Evolutionary conservation across 2,797 vertebrate species (phyloP).

Genomic region (Dermochelys coriacea): DNA sequence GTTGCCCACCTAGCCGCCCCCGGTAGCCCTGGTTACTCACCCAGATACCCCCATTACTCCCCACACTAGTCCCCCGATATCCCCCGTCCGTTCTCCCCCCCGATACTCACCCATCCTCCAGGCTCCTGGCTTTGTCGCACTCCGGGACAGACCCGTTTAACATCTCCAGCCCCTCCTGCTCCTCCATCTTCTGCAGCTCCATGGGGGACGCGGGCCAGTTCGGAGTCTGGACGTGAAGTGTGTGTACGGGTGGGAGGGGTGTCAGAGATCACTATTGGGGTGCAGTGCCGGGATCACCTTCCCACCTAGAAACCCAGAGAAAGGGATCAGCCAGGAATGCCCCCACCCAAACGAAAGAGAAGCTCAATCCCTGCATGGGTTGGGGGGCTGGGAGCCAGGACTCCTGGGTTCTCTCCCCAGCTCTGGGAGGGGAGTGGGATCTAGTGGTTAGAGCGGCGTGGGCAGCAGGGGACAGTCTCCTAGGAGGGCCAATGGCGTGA

Average conservation of each 20-base stretch:
- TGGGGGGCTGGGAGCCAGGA: not conserved
- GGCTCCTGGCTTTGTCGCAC: not conserved
- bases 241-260: not conserved
- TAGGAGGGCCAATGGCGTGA: not conserved
- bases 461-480: not conserved
- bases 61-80: not conserved
- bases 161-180: not conserved
- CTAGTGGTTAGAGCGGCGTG: not conserved
- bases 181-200: slow-evolving; percentile 17
- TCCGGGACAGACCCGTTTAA: not conserved
- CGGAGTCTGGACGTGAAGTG: not conserved
- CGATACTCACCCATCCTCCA: slow-evolving; percentile 16
- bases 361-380: too few relatives aligned
- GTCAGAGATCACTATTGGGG: not conserved
- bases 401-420: not conserved
- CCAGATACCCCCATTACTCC: not conserved
- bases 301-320: not conserved
- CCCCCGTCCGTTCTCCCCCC: not conserved
- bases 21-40: not conserved
- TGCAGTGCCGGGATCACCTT: not conserved
- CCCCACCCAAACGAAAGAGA: not conserved
- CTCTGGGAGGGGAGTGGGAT: too few relatives aligned
- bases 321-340: not conserved
- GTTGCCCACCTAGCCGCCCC: not conserved
- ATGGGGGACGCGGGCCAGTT: not conserved